Evolutionary conservation across 1,140 invertebrate genomes (phyloP).

Genomic region (Venturia canescens): DNA sequence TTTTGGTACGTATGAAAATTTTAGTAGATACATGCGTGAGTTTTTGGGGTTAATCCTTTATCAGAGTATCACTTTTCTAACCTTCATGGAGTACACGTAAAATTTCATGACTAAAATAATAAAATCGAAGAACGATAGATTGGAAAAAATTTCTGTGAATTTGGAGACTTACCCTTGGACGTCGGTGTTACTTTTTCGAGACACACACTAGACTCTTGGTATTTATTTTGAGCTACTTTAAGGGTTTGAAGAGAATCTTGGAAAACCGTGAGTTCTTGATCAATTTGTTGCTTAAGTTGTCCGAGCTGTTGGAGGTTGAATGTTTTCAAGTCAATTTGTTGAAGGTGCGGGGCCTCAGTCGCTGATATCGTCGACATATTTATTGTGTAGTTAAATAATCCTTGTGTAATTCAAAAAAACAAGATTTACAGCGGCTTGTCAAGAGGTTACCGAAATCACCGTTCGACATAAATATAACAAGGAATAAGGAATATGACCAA

Average conservation of each 20-base stretch:
- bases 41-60: no score
- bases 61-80: no score
- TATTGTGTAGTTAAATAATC: background rate
- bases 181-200: constrained; percentile 87
- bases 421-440: constrained; percentile 13
- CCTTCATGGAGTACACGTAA: no score
- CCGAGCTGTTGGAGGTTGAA: constrained; percentile 88
- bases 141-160: background rate
- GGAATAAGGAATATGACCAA: constrained; percentile 52
- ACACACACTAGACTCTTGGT: constrained; percentile 90
- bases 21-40: no score
- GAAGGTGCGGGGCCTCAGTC: constrained; percentile 79
- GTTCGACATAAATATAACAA: constrained; percentile 47
- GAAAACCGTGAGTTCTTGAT: constrained; percentile 91
- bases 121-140: background rate
- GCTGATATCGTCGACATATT: constrained; percentile 80
- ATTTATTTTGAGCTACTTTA: constrained; percentile 93
- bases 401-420: background rate
- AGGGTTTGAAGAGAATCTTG: constrained; percentile 92
- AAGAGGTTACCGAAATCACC: constrained; percentile 7
- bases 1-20: no score
- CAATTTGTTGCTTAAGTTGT: constrained; percentile 90
- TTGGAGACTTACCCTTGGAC: constrained; percentile 78
- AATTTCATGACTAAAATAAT: no score
- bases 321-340: constrained; percentile 87